Conservation (phyloP, 2,797 vertebrate genomes). For the Coranthus polyacanthus region DNA sequence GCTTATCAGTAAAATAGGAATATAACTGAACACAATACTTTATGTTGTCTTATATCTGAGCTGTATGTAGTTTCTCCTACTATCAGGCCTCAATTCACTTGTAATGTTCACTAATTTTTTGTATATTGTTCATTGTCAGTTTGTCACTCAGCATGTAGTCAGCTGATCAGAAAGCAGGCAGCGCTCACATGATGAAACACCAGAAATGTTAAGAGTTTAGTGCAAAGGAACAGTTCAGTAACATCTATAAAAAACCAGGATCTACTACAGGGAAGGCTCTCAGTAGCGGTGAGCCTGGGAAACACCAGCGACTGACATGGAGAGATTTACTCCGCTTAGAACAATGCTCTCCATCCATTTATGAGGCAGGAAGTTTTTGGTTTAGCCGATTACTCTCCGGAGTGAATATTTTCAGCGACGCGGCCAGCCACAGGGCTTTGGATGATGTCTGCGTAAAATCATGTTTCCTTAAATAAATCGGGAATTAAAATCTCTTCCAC, state of each 20-base stretch:
- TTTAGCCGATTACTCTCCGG: slow-evolving; percentile 58
- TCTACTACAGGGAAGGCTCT: slow-evolving; percentile 31
- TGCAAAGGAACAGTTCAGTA: slow-evolving; percentile 28
- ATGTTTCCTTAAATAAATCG: slow-evolving; percentile 82
- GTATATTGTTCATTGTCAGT: background rate
- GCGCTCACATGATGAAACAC: slow-evolving; percentile 26
- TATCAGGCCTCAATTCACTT: too few relatives aligned
- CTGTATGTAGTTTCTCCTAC: too few relatives aligned
- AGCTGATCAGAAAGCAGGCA: slow-evolving; percentile 28
- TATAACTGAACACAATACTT: too few relatives aligned
- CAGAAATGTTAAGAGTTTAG: slow-evolving; percentile 19
- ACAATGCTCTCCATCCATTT: slow-evolving; percentile 67
- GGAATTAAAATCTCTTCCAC: slow-evolving; percentile 71
- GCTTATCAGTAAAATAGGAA: too few relatives aligned
- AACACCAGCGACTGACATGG: slow-evolving; percentile 54
- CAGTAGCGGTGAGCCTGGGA: slow-evolving; percentile 34
- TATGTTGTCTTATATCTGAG: too few relatives aligned
- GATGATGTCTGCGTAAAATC: slow-evolving; percentile 65
- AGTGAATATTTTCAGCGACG: slow-evolving; percentile 59
- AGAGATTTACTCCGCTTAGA: slow-evolving; percentile 67
- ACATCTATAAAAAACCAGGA: slow-evolving; percentile 45
- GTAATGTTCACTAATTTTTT: too few relatives aligned
- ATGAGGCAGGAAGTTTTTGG: slow-evolving; percentile 68
- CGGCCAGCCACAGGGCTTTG: slow-evolving; percentile 60
- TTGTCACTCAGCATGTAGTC: slow-evolving; percentile 23